Conservation (phyloP, 2,797 vertebrate species). For the Spea hammondii region DNA sequence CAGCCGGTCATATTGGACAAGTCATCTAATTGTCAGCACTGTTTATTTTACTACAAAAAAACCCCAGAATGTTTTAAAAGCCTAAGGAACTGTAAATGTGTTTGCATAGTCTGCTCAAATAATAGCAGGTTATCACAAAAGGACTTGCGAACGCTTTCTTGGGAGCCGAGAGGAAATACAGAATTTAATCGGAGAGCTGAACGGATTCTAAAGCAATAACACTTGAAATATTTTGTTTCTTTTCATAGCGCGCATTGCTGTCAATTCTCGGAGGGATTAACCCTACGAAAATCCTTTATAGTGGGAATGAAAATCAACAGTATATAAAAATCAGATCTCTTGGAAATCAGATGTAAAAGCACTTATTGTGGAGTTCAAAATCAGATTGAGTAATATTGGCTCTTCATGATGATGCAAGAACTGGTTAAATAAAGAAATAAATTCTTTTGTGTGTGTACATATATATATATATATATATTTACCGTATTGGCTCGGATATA, state of each 20-base stretch:
- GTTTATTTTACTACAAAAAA: neutral
- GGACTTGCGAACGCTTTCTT: neutral
- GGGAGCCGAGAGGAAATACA: constrained; percentile 11
- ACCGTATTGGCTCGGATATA: too few species aligned
- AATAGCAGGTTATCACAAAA: constrained; percentile 5
- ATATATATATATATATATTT: too few species aligned
- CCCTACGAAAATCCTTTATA: neutral
- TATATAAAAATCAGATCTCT: neutral
- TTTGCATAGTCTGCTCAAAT: constrained; percentile 6
- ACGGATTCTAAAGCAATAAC: neutral
- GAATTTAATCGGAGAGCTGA: neutral
- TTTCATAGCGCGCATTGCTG: neutral
- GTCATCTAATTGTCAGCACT: neutral
- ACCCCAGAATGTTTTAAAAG: neutral
- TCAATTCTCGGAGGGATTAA: constrained; percentile 15
- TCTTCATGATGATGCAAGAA: too few species aligned
- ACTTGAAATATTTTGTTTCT: neutral
- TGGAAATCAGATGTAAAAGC: constrained; percentile 16
- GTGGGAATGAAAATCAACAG: neutral
- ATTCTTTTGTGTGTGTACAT: too few species aligned
- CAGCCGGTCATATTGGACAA: neutral
- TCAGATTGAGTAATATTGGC: neutral
- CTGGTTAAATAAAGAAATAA: too few species aligned
- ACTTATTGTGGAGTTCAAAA: neutral
- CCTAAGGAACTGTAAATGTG: neutral